Evolutionary conservation across 2,888 invertebrate genomes (phyloP), one percentile per base, ranked within the genome.

Genomic region (Pandemis heparana): DNA sequence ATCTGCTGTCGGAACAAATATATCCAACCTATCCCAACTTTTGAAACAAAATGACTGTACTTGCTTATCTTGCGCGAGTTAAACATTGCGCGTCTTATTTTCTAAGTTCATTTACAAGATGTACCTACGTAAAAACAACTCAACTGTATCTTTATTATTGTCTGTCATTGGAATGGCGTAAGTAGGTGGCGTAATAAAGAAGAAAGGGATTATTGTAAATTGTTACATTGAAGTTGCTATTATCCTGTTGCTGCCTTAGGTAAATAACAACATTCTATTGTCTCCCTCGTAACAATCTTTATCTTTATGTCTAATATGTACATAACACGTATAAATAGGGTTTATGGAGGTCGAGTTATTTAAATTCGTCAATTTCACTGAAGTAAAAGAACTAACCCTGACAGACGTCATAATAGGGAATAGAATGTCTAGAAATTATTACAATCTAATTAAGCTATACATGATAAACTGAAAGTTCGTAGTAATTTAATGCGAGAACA

Each of bases 221-320:
- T 18, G 18, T 3, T 56, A 56, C 51, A 53, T 16, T 48, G n/a
- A 14, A 48, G n/a, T 48, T 12, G 43, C 12, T 12, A 12, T 43
- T 43, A 14, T 48, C 48, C 7, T n/a, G 14, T 48, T 14, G 48
- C n/a, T 48, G 48, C 5, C 5, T 48, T n/a, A 48, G 14, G 14
- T 48, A 48, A 48, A 16, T 48, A 16, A 14, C n/a, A 18, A 10
- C 56, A 1, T 61, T 67, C 5, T 46, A 23, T 6, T 23, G 43
- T n/a, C 77, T 76, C 78, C 85, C 75, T 84, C 79, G 79, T 86
- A 84, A 87, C 82, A 85, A 81, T 85, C 84, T 85, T 85, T 88
- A 90, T 81, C 84, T 85, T 85, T 88, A 90, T 81, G 81, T 86
- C 91, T 92, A 92, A 90, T 92, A 92, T 92, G 85, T 92, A 92